Evolutionary conservation across 2,888 invertebrate genomes (phyloP), one percentile per base, ranked within the genome.

Genomic region (Hartigia nigra): DNA sequence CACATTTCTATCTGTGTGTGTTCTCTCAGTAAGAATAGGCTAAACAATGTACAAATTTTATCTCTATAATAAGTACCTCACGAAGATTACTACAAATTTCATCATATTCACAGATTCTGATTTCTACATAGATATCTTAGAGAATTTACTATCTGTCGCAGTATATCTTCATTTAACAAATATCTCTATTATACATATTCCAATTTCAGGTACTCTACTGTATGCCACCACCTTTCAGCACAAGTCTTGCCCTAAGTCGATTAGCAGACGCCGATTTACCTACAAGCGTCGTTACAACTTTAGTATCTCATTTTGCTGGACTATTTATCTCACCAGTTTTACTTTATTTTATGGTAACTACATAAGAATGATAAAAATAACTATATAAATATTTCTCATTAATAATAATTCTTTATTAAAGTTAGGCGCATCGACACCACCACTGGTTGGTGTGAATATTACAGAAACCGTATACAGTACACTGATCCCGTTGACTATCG

Each of bases 161-260:
- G 55, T 55, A 23, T 23, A 55, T 23, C 55, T 37, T 70, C 36
- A 31, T 37, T 31, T 36, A 39, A 36, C 31, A 34, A 36, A 74
- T 55, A 75, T 75, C 31, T 74, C 77, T 70, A 23, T 70, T 78
- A 72, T 76, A 69, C 12, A 1, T 31, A 39, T 69, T 37, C 34
- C 76, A 35, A 32, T 86, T 89, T 74, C 77, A 91, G 91, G 90
- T 91, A 75, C 86, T 91, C 77, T 91, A 91, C 77, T 91, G 91
- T 80, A 91, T 91, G 89, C 91, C 91, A 80, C 91, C 91, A 12
- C 91, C 91, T 12, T 89, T 91, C 72, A 90, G 88, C 80, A 90
- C 91, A 12, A 87, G 91, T 82, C 82, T 91, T 75, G 91, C 88
- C 72, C 81, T 91, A 76, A 90, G 88, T 77, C 86, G 90, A 83